phyloP scores from a whole-genome alignment of 2,888 invertebrate species.

The Gymnosoma rotundatum region DNA sequence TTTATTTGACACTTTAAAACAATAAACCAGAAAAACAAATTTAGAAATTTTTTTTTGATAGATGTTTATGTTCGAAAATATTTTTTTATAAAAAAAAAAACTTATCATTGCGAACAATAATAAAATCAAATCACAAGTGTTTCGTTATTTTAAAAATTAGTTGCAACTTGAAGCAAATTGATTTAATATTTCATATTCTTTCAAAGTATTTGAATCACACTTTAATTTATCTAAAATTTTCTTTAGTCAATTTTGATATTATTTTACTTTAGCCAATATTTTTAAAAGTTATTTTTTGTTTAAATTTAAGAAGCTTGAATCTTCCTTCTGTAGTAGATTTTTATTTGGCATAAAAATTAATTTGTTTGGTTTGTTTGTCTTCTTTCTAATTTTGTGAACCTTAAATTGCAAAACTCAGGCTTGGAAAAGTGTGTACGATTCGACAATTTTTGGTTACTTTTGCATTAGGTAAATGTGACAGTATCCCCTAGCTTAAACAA shows the following conservation, averaged over 20 bases:
- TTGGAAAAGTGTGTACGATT: too few species aligned
- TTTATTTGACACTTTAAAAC: not conserved
- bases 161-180: not conserved
- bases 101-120: too few species aligned
- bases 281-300: not conserved
- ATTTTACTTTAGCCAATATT: too few species aligned
- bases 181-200: not conserved
- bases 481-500: too few species aligned
- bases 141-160: not conserved
- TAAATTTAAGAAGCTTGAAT: not conserved
- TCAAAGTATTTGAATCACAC: slow-evolving; percentile 1
- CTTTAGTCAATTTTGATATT: not conserved
- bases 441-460: too few species aligned
- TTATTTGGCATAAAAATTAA: too few species aligned
- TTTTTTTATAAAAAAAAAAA: too few species aligned
- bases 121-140: not conserved
- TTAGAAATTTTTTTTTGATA: too few species aligned
- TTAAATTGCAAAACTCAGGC: slow-evolving; percentile 17
- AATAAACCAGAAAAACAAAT: not conserved
- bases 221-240: slow-evolving; percentile 19
- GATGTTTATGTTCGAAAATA: too few species aligned
- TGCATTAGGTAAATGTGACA: too few species aligned
- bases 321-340: too few species aligned
- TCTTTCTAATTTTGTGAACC: slow-evolving; percentile 14
- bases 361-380: slow-evolving; percentile 2